These are phyloP conservation scores for Cecidostiba fungosa DNA, from an alignment of 2,888 invertebrate species.

Conservation along the genomic window DNA sequence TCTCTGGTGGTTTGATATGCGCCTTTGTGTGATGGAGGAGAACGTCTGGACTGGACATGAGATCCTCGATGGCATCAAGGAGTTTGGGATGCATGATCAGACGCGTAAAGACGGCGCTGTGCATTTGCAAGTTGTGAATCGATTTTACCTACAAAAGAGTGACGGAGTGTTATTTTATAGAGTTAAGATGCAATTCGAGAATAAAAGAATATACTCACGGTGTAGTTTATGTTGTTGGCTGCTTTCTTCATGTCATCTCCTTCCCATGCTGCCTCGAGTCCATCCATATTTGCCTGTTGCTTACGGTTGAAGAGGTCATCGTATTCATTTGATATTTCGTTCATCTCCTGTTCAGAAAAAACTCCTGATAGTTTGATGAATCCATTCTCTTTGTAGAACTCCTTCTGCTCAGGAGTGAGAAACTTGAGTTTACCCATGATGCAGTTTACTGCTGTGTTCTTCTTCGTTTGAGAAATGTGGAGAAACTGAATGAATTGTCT, in stretches of 20 bases:
- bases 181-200: background rate
- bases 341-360: conserved; percentile 79
- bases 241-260: conserved; percentile 81
- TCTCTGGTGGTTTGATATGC: conserved; percentile 83
- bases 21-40: conserved; percentile 85
- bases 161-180: background rate
- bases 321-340: conserved; percentile 81
- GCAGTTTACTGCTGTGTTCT: background rate
- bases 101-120: conserved; percentile 81
- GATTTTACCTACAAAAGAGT: conserved; percentile 81
- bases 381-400: conserved; percentile 82
- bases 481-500: conserved; percentile 26
- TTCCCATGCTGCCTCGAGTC: conserved; percentile 82
- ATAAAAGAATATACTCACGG: conserved; percentile 69
- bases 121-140: conserved; percentile 84
- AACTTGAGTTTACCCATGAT: conserved; percentile 71
- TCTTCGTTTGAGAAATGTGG: background rate
- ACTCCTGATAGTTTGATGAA: conserved; percentile 81
- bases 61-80: conserved; percentile 82
- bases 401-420: conserved; percentile 80
- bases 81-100: conserved; percentile 81
- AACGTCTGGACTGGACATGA: conserved; percentile 82
- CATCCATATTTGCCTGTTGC: conserved; percentile 75
- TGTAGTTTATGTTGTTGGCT: conserved; percentile 72
- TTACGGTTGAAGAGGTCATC: conserved; percentile 82